Base-by-base conservation (phyloP, 2,888 invertebrate species). In the Protophormia terraenovae region DNA sequence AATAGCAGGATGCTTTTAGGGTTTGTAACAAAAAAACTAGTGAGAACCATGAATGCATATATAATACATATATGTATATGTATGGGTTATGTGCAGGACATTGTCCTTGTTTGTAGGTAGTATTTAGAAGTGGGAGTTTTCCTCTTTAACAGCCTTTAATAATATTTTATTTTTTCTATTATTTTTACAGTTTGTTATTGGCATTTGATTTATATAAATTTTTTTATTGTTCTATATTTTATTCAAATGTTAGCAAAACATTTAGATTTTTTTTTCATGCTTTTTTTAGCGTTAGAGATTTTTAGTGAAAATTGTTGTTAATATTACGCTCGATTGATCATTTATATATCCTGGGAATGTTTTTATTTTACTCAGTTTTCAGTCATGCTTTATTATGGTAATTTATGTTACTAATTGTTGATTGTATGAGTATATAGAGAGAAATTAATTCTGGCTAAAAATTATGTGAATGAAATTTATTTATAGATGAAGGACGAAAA, bases 191-290 rank as follows among this genome's bases (percentile, higher is more conserved):
- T 10, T 35, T 35, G 8, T 45, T 47, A 2, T 38, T 60, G 22
- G 19, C 16, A n/a, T 50, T 78, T 78, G 69, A 78, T 71, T 71
- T 71, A 64, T 71, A 41, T 62, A 22, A 14, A 24, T 60, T 50
- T 76, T 50, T 76, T 41, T 64, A 60, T 60, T 14, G n/a, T 69
- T 67, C 2, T 45, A 60, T 50, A 64, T 19, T 32, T 58, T 32
- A 55, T 45, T 71, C 4, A 41, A 22, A 55, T 55, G 29, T 67
- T 22, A 69, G 35, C 27, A 77, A 50, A 71, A 60, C 12, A 47
- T 50, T 58, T 50, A 12, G 22, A n/a, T 22, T 22, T 50, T 53
- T 24, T 35, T 38, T 58, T 19, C 16, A 50, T 38, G 35, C 5
- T 2, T 22, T 67, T 55, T 67, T 67, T 24, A 8, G 8, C 6